phyloP scores from a whole-genome alignment of 2,888 invertebrate species.

The Chrysolina oricalcia region DNA sequence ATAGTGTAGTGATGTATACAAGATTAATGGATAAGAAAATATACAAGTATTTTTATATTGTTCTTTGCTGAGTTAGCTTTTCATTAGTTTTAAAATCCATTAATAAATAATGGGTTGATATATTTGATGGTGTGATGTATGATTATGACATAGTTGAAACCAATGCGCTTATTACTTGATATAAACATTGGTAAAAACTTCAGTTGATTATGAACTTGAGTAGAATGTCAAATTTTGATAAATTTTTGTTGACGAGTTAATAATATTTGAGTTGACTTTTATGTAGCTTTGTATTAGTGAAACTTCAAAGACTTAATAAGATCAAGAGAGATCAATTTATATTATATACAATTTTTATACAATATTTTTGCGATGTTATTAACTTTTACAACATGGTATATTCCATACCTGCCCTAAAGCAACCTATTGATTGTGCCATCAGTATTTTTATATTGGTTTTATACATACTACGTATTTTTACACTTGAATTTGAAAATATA shows the following conservation, averaged over 20 bases:
- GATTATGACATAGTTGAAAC: no score
- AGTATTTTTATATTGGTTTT: slow-evolving; percentile 8
- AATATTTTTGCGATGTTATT: neutral
- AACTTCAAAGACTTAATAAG: neutral
- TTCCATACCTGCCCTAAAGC: neutral
- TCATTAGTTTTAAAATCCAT: neutral
- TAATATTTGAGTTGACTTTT: neutral
- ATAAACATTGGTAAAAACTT: no score
- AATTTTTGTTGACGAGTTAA: no score
- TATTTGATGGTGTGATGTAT: no score
- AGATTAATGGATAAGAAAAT: neutral
- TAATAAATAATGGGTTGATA: no score
- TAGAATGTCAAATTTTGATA: no score
- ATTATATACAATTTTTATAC: slow-evolving; percentile 15
- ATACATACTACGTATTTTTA: neutral
- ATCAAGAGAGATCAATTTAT: slow-evolving; percentile 3
- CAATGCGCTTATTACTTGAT: no score
- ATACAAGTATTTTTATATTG: neutral
- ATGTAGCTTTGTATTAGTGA: neutral
- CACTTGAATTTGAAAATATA: neutral
- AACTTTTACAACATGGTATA: slow-evolving; percentile 1
- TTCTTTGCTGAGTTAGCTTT: neutral
- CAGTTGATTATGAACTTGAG: no score
- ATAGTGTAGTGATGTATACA: neutral
- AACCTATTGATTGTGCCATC: slow-evolving; percentile 15